Conservation (phyloP, 2,888 invertebrate species). For the Macrophya alboannulata region DNA sequence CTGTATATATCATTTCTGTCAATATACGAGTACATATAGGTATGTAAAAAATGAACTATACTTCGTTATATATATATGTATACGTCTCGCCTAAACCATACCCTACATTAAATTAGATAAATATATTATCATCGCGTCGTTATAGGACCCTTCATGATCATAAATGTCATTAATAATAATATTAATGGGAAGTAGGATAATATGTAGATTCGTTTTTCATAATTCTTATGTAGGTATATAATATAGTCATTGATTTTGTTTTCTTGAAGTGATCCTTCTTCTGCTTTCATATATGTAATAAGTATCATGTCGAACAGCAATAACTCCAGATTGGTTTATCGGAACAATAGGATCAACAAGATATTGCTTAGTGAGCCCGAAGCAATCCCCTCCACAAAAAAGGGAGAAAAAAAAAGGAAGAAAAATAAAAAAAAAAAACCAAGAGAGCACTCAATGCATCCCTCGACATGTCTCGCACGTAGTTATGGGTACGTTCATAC, state of each 20-base stretch:
- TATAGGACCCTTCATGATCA: no score
- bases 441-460: conserved; percentile 5
- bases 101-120: no score
- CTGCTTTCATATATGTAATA: neutral
- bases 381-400: neutral
- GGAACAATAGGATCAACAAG: neutral
- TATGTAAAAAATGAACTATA: no score
- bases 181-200: neutral
- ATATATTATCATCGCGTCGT: no score
- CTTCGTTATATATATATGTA: no score
- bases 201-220: neutral
- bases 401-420: no score
- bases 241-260: neutral
- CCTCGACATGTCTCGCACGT: neutral
- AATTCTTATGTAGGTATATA: no score
- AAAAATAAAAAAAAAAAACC: no score
- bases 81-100: no score
- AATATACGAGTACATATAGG: no score
- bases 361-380: conserved; percentile 11
- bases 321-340: conserved; percentile 3
- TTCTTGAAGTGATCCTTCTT: neutral
- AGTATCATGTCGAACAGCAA: neutral
- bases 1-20: neutral
- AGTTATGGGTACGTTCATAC: neutral
- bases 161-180: no score